Base-by-base conservation (phyloP, 2,113 vertebrate species). In the Phyllostomus discolor region DNA sequence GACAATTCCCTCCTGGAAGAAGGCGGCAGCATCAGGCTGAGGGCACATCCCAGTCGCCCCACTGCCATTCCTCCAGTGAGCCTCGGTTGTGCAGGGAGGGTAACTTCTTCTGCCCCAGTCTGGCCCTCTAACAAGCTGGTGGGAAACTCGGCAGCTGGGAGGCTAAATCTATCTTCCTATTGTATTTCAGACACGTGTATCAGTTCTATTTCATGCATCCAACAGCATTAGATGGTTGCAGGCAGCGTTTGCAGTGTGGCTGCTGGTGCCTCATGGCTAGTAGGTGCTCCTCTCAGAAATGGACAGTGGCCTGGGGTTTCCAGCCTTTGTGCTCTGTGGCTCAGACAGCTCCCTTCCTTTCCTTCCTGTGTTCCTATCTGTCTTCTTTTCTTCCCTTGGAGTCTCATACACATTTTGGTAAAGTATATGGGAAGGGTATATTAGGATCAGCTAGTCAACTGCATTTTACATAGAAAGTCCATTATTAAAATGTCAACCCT, bases 31-130 rank as follows among this genome's bases (percentile, higher is more conserved):
- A 52, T 41, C 10, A 24, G 31, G 46, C 31, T 10, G 4, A 28
- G 24, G 7, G 4, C 0, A 15, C 7, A 20, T n/a, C 22, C 43
- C 33, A 50, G 0, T 3, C 1, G 26, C 26, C 26, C 28, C 4
- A 6, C 24, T 31, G 10, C 3, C 78, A 46, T 7, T 28, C 9
- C 41, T 52, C 10, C 3, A 0, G 0, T 1, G 7, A 76, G 26
- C 33, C 22, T 38, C 4, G 1, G 19, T 1, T 59, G 57, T 54
- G 10, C 12, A 4, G 7, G 10, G 2, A 24, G 26, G 2, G 3
- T 9, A 14, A 31, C 31, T 76, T 8, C 35, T 26, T 22, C 4
- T 66, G 14, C n/a, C 38, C 7, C 43, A 17, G 12, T 33, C 38
- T 35, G 6, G 41, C 43, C 52, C 64, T 84, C 43, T 50, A 46